Percentiles rank a stretch among this genome's conserved stretches.
Conservation (phyloP, 2,797 vertebrate genomes). For the Mormyrops attenuatus region DNA sequence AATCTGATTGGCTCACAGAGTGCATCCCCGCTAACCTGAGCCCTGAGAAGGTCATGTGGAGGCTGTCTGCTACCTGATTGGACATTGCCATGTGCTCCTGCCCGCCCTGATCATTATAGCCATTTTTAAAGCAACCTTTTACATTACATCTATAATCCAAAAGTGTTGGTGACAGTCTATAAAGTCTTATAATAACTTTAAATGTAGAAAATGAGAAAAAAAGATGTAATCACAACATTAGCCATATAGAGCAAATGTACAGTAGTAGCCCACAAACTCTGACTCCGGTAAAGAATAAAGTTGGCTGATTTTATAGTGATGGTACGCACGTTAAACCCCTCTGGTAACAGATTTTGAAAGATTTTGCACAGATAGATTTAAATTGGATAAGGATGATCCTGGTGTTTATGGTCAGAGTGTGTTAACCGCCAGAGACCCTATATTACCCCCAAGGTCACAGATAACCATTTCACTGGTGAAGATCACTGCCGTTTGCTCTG, state of each 20-base stretch:
- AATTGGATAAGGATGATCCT: neutral
- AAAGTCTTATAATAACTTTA: neutral
- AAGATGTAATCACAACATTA: neutral
- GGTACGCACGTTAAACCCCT: neutral
- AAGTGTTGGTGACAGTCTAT: neutral
- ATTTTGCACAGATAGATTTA: neutral
- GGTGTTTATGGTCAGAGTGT: neutral
- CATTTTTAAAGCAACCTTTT: neutral
- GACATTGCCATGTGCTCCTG: neutral
- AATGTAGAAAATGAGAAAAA: neutral
- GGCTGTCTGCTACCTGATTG: neutral
- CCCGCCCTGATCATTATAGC: neutral
- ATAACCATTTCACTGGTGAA: neutral
- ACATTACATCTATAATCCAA: neutral
- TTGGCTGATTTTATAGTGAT: neutral
- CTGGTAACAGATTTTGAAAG: neutral
- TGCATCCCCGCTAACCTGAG: conserved; percentile 13
- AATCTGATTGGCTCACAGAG: conserved; percentile 38
- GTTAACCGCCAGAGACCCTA: neutral
- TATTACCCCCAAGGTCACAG: neutral
- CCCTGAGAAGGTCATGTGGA: neutral
- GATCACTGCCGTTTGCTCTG: neutral
- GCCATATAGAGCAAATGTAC: neutral
- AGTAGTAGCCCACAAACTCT: neutral
- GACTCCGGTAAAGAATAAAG: neutral